A percentile compares a stretch with the other conserved stretches of the same genome.
These are phyloP conservation scores for Willowsia nigromaculata DNA, from an alignment of 2,888 invertebrate species.

Conservation along the genomic window DNA sequence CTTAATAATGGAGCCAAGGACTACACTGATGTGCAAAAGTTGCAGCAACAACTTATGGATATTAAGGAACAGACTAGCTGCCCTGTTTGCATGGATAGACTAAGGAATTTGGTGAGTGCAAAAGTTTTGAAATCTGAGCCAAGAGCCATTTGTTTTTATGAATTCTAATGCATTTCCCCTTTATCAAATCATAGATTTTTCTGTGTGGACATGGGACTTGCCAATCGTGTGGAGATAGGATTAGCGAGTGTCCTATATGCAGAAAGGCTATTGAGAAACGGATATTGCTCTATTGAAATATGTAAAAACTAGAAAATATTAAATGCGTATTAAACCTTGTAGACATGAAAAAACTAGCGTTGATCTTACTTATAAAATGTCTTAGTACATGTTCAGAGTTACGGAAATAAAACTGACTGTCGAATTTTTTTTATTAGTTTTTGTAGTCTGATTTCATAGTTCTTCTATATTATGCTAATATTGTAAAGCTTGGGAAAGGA, in stretches of 20 bases:
- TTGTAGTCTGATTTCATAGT: no score
- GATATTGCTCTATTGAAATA: constrained; percentile 90
- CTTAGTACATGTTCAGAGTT: no score
- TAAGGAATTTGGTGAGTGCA: constrained; percentile 91
- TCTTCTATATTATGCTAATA: no score
- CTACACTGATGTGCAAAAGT: constrained; percentile 91
- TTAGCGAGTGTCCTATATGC: constrained; percentile 98
- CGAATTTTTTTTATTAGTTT: no score
- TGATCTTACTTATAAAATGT: no score
- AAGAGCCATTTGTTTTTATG: neutral
- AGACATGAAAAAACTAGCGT: no score
- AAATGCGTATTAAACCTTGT: no score
- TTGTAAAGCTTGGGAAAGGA: no score
- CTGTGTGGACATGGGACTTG: constrained; percentile 95
- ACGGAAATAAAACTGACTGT: no score
- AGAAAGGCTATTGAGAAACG: constrained; percentile 97
- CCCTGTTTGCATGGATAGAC: constrained; percentile 97
- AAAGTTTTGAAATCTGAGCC: neutral
- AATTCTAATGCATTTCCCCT: neutral
- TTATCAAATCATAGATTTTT: constrained; percentile 66
- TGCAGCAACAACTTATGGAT: constrained; percentile 96
- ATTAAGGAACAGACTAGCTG: constrained; percentile 99
- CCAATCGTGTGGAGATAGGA: constrained; percentile 99
- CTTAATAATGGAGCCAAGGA: constrained; percentile 86
- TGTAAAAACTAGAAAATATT: no score